These are phyloP conservation scores for Limnothrissa miodon DNA, from an alignment of 2,113 vertebrate species.

Conservation along the genomic window DNA sequence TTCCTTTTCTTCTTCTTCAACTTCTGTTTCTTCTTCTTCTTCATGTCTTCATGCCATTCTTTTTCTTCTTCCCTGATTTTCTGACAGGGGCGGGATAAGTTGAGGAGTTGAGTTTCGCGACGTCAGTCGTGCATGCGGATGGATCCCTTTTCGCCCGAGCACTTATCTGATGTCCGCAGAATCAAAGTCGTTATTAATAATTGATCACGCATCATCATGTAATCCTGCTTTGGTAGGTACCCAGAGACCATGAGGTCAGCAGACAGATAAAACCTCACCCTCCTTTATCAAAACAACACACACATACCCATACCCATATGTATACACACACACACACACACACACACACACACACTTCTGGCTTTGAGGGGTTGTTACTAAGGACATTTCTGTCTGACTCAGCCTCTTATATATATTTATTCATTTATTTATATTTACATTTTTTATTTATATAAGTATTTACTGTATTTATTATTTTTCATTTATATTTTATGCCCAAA, in stretches of 20 bases:
- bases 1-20: not conserved
- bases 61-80: not conserved
- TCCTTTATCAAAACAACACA: not conserved
- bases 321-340: too few relatives aligned
- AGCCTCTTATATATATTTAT: too few relatives aligned
- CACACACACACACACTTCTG: not conserved
- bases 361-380: not conserved
- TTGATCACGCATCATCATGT: not conserved
- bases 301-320: too few relatives aligned
- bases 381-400: too few relatives aligned
- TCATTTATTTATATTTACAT: too few relatives aligned
- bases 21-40: not conserved
- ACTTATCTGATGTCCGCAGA: conserved; percentile 9
- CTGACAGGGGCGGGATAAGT: not conserved
- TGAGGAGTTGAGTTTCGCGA: not conserved
- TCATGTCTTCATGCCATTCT: not conserved
- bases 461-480: too few relatives aligned
- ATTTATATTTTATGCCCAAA: too few relatives aligned
- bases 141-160: not conserved
- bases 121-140: not conserved
- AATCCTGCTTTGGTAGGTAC: not conserved
- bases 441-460: too few relatives aligned
- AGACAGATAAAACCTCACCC: not conserved
- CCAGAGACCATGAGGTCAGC: not conserved
- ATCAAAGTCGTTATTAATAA: conserved; percentile 14